Base-by-base conservation (phyloP, 2,113 vertebrate species). In the Podocnemis expansa region DNA sequence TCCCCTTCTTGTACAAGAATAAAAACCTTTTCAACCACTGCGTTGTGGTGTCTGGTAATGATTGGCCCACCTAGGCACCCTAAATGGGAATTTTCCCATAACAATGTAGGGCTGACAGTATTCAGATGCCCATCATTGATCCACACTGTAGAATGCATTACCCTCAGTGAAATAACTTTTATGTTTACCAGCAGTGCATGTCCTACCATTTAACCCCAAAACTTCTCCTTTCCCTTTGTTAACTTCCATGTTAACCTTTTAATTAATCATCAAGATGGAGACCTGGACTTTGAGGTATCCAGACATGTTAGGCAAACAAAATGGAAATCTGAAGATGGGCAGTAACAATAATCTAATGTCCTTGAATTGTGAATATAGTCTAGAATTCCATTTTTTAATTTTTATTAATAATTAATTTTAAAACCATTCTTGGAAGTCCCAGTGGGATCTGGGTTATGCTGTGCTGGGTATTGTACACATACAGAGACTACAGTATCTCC, bases 241-340 rank as follows among this genome's bases (percentile, higher is more conserved):
- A 91, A n/a, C 29, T 67, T 97, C 38, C 29, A 16, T 94, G 95
- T 96, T 85, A 86, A 90, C 5, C 21, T 96, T 95, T 82, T 75
- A 95, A 90, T 94, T 91, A 90, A 90, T 94, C 94, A 85, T 86
- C 79, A 82, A 87, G 54, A 87, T 78, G 38, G 85, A 86, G 90
- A 90, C 81, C 91, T 97, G 96, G 87, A 91, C 58, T 78, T 19
- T 56, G 31, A 94, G 58, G 31, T 76, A 24, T 67, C 22, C 45
- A 90, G 84, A 38, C 51, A 56, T 25, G 7, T 11, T 85, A 67
- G 25, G 29, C 55, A 93, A 91, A 91, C n/a, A 79, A 10, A 89
- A 94, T 47, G 13, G 83, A 87, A 93, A 94, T 87, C 80, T 75
- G 70, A 87, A 49, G 67, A 25, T 78, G 10, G 4, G 38, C 38